These are phyloP conservation scores for Cricetomys ansorgei DNA, from an alignment of 2,113 vertebrate species.

Conservation along the genomic window DNA sequence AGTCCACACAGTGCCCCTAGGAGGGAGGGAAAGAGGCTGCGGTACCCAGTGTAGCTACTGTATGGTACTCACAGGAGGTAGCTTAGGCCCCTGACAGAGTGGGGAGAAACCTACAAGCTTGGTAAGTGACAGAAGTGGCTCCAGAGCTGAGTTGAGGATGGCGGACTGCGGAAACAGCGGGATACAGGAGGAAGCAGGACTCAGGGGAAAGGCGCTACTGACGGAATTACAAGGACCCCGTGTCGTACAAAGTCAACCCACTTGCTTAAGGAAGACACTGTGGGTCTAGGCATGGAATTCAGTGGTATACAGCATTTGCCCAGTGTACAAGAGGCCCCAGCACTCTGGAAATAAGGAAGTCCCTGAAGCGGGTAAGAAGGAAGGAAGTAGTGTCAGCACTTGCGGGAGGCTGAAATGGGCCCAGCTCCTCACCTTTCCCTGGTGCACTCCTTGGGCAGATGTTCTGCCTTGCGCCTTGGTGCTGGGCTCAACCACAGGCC, in stretches of 20 bases:
- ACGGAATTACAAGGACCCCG: too few species aligned
- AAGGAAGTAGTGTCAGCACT: background rate
- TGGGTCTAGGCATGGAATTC: too few species aligned
- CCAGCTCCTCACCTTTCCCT: background rate
- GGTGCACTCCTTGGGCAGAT: background rate
- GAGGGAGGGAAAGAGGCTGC: background rate
- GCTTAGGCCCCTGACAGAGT: too few species aligned
- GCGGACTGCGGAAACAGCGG: background rate
- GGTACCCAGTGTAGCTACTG: too few species aligned
- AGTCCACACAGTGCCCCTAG: background rate
- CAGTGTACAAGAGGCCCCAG: too few species aligned
- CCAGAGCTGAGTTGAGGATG: too few species aligned
- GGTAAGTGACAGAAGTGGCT: background rate
- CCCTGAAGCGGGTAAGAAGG: too few species aligned
- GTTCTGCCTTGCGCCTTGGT: accelerated
- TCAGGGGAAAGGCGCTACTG: background rate
- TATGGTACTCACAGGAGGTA: too few species aligned
- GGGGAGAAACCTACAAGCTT: background rate
- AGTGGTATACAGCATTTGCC: too few species aligned
- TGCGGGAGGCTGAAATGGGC: background rate
- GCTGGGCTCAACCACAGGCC: background rate
- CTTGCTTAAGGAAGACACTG: background rate
- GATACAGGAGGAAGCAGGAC: background rate
- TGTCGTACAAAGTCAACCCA: accelerated
- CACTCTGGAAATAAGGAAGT: background rate